Evolutionary conservation across 2,113 vertebrate genomes (phyloP).

Genomic region (Bos indicus): DNA sequence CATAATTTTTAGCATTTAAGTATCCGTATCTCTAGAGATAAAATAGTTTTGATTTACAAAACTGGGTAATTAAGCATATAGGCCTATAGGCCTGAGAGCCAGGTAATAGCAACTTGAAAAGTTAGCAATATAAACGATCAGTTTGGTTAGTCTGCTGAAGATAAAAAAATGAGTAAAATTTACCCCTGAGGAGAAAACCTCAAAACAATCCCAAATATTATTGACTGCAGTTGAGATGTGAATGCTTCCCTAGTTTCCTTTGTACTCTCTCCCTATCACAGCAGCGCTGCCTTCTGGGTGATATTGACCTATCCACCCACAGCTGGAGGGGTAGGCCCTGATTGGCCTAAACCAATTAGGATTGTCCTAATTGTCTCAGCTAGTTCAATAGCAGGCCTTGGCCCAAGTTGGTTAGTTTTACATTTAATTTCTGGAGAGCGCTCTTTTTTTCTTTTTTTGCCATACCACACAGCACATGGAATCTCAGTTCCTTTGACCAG

Average conservation of each 20-base stretch:
- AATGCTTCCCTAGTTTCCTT: not conserved
- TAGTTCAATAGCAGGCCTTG: not conserved
- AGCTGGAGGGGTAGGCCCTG: not conserved
- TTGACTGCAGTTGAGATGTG: not conserved
- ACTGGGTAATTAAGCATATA: slow-evolving; percentile 9
- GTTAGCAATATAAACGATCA: not conserved
- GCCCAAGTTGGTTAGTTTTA: not conserved
- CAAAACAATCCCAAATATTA: not conserved
- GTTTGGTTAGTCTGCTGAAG: not conserved
- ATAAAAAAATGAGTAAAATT: not conserved
- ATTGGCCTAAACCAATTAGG: not conserved
- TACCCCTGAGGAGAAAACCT: not conserved
- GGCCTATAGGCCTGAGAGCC: not conserved
- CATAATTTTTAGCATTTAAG: not conserved
- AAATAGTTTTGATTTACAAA: slow-evolving; percentile 40
- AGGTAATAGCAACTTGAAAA: slow-evolving; percentile 8
- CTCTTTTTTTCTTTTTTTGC: not conserved
- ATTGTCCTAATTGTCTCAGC: not conserved
- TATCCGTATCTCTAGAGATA: not conserved
- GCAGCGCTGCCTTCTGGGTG: not conserved
- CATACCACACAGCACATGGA: not conserved
- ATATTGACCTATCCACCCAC: not conserved
- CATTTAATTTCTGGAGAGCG: not conserved
- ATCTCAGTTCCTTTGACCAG: not conserved
- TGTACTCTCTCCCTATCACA: too few species aligned